A percentile compares a stretch with the other conserved stretches of the same genome.
Conservation (phyloP, 2,888 invertebrate species). For the Dicyrtoma fusca region DNA sequence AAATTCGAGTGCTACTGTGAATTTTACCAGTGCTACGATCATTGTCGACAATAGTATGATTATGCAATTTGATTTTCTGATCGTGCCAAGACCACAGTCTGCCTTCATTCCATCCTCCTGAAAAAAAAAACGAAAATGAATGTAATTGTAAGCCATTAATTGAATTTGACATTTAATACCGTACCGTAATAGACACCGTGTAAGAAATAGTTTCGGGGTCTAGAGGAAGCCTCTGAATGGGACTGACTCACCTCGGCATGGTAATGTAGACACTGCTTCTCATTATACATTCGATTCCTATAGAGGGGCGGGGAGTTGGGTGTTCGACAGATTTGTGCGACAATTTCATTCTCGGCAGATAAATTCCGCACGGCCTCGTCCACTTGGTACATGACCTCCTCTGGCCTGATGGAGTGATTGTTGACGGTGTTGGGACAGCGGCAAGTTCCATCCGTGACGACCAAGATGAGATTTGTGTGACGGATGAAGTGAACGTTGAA, state of each 20-base stretch:
- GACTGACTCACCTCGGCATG: conserved; percentile 33
- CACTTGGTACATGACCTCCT: conserved; percentile 45
- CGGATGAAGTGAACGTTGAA: conserved; percentile 91
- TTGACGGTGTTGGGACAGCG: conserved; percentile 48
- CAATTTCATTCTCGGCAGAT: conserved; percentile 36
- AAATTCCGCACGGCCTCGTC: conserved; percentile 24
- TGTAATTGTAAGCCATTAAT: too few relatives aligned
- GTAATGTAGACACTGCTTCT: conserved; percentile 32
- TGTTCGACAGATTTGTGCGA: conserved; percentile 47
- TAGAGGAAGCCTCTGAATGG: too few relatives aligned
- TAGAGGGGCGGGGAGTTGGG: conserved; percentile 46
- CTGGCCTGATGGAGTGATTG: conserved; percentile 41
- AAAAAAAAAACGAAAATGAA: conserved; percentile 4
- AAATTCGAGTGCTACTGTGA: conserved; percentile 24
- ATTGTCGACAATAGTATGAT: conserved; percentile 9
- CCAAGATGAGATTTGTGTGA: conserved; percentile 82
- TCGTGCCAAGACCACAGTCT: conserved; percentile 37
- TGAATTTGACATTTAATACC: too few relatives aligned
- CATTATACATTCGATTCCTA: conserved; percentile 44
- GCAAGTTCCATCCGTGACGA: conserved; percentile 72
- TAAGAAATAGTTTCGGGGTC: too few relatives aligned
- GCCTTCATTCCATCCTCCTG: conserved; percentile 36
- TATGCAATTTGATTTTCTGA: conserved; percentile 11
- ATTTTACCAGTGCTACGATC: conserved; percentile 11
- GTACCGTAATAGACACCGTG: too few relatives aligned